phyloP scores from a whole-genome alignment of 2,113 vertebrate species.

The Acanthochromis polyacanthus region DNA sequence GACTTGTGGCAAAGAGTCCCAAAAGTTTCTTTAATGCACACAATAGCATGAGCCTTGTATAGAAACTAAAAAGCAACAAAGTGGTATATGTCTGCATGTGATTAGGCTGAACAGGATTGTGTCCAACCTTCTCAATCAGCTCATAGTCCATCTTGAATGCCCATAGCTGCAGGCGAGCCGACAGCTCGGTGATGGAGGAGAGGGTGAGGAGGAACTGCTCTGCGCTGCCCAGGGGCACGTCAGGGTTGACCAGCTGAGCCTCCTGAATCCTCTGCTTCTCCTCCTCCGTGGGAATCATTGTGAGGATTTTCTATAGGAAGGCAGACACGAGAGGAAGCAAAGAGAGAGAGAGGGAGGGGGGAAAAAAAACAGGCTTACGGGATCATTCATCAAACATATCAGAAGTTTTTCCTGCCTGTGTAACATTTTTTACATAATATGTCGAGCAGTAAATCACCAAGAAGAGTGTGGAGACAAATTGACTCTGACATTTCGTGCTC shows the following conservation, averaged over 20 bases:
- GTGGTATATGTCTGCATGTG: conserved; percentile 13
- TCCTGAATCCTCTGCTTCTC: conserved; percentile 99
- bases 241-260: conserved; percentile 94
- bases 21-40: too few relatives aligned
- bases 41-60: too few relatives aligned
- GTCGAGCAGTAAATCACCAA: conserved; percentile 4
- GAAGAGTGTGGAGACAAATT: conserved; percentile 26
- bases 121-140: conserved; percentile 93
- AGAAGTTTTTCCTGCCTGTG: conserved; percentile 5
- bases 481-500: conserved; percentile 37
- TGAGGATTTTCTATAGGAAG: conserved; percentile 94
- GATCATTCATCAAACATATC: conserved; percentile 46
- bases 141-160: conserved; percentile 99
- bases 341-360: neutral
- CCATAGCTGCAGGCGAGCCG: conserved; percentile 97
- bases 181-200: conserved; percentile 96
- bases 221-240: conserved; percentile 92
- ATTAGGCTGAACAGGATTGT: conserved; percentile 27
- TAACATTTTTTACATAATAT: conserved; percentile 8
- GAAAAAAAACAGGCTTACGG: neutral
- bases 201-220: conserved; percentile 98
- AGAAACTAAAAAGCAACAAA: too few relatives aligned
- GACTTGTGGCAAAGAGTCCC: neutral
- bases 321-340: conserved; percentile 23
- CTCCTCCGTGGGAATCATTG: conserved; percentile 97